Base-by-base conservation (phyloP, 2,888 invertebrate species). In the Sepioteuthis lessoniana region DNA sequence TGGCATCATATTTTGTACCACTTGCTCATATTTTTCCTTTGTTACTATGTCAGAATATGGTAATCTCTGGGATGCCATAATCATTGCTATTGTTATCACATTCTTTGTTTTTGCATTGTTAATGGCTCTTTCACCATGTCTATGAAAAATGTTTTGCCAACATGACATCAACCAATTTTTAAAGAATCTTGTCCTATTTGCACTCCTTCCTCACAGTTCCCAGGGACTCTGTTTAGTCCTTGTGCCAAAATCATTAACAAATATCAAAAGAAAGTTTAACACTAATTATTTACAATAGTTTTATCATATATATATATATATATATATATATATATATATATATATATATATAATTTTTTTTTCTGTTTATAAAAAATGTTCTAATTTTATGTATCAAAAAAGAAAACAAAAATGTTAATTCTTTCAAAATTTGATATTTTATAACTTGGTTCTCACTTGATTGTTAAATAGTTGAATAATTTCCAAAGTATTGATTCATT, bases 161-260 rank as follows among this genome's bases (percentile, higher is more conserved):
- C 76, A 76, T 31, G n/a, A 31, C 76, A 76, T n/a, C 31, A 31
- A 76, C 60, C 60, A 50, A 76, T 31, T 76, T 76, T 60, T 7
- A 60, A 76, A 76, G 31, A 76, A 76, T 31, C 10, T 76, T 76
- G 4, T 60, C 55, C 55, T 60, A 10, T 76, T 76, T 76, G 76
- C 76, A 76, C 76, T n/a, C n/a, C 76, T 76, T 8, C 31, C 76
- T 31, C 76, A 76, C 50, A 50, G 50, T 76, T 76, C n/a, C 60
- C 76, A 76, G 76, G 76, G 76, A 76, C 76, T n/a, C 5, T 25
- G 28, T 28, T 31, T 7, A 76, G 76, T 76, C 76, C 76, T 76
- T 76, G 76, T 76, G 76, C 76, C 76, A 76, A 50, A 76, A 76
- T 76, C 76, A 76, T 76, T 76, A 19, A 76, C 76, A 76, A 76